Evolutionary conservation across 2,888 invertebrate genomes (phyloP), one percentile per base, ranked within the genome.

Genomic region (Invenusta paracnida): DNA sequence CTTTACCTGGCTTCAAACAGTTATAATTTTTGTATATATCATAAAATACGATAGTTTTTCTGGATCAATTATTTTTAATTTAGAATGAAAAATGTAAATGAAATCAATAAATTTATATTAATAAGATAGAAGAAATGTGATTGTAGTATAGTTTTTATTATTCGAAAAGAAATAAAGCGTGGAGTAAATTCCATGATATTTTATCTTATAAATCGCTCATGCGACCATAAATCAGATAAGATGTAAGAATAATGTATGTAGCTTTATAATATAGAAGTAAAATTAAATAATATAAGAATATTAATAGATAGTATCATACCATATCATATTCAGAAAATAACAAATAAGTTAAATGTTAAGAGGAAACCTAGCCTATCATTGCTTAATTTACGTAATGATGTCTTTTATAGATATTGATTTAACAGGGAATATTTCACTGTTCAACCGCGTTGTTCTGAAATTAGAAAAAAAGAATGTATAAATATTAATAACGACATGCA

Each of bases 311-410:
- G 23, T 73, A 73, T n/a, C 17, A 23, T 73, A 73, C 73, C 11
- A 73, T 13, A 23, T 2, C 2, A 48, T 48, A 5, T 11, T 48
- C 5, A 11, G 48, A 48, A 73, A 23, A 73, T 5, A 73, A 73
- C 2, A 73, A 5, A 73, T 48, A 73, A 73, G n/a, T 13, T 73
- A 73, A 73, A 73, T 73, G n/a, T 73, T 13, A 73, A 73, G 13
- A 73, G 73, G 13, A 73, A 13, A 73, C 73, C 73, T 73, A 73
- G 73, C 73, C 73, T 73, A 73, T 73, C 11, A 73, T 83, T 48
- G 27, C 17, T 29, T 83, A 5, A 30, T 29, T 30, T 30, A 30
- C 17, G n/a, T 83, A 29, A 27, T n/a, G n/a, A n/a, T n/a, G n/a
- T n/a, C n/a, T n/a, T n/a, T n/a, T n/a, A n/a, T n/a, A n/a, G n/a